Conservation (phyloP, 2,113 vertebrate species). For the Corythaixoides concolor region DNA sequence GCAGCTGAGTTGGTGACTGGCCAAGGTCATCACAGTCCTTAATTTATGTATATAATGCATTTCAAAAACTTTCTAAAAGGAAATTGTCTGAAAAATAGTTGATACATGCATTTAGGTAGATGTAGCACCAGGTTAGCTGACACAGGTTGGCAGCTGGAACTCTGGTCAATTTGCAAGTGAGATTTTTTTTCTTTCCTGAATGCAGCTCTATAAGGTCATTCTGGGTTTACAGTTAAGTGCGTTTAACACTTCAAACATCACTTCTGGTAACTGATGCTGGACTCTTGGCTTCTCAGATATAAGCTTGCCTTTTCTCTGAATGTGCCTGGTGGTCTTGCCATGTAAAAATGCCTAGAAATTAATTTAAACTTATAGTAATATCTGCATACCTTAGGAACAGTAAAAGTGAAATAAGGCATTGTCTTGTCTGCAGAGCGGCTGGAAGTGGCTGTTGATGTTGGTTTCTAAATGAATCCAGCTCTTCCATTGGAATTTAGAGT, state of each 20-base stretch:
- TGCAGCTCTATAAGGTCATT: not conserved
- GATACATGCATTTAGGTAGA: not conserved
- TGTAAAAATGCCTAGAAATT: not conserved
- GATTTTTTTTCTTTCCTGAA: not conserved
- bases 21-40: not conserved
- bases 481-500: not conserved
- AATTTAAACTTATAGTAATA: not conserved
- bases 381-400: not conserved
- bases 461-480: not conserved
- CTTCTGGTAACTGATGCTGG: not conserved
- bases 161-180: not conserved
- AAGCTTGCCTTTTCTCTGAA: not conserved
- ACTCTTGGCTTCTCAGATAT: not conserved
- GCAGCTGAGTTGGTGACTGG: not conserved
- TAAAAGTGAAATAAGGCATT: not conserved
- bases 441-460: not conserved
- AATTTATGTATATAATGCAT: not conserved
- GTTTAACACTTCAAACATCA: not conserved
- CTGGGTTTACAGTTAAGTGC: not conserved
- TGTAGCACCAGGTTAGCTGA: not conserved
- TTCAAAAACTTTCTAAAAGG: not conserved
- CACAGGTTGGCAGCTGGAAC: not conserved
- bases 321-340: accelerated
- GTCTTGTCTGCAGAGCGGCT: not conserved
- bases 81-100: not conserved